Percentiles rank a stretch among this genome's conserved stretches.
Evolutionary conservation across 2,888 invertebrate genomes (phyloP).

Genomic region (Chrysolina oricalcia): DNA sequence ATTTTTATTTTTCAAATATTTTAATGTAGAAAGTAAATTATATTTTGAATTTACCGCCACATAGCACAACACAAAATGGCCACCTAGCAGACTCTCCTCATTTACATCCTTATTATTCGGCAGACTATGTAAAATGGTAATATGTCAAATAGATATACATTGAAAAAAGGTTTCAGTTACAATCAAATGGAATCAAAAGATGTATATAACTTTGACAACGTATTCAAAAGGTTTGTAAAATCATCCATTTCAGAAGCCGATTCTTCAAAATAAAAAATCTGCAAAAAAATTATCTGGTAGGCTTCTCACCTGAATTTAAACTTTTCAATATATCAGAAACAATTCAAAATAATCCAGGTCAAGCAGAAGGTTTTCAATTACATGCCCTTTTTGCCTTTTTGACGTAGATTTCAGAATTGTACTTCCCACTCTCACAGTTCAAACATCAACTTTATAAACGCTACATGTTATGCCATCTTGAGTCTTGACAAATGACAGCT

Average conservation of each 20-base stretch:
- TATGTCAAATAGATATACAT: not conserved
- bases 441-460: too few relatives aligned
- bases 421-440: too few relatives aligned
- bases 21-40: constrained; percentile 26
- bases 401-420: too few relatives aligned
- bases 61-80: constrained; percentile 60
- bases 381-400: too few relatives aligned
- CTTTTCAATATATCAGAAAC: not conserved
- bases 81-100: constrained; percentile 37
- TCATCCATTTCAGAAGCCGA: not conserved
- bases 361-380: too few relatives aligned
- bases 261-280: not conserved
- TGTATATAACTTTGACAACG: not conserved
- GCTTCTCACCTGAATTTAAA: not conserved
- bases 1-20: constrained; percentile 30
- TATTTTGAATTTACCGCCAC: constrained; percentile 59
- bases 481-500: too few relatives aligned
- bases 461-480: too few relatives aligned
- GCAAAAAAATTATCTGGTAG: not conserved
- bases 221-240: not conserved
- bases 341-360: not conserved
- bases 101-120: not conserved
- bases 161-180: not conserved
- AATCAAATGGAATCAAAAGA: not conserved
- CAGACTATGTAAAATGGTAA: not conserved